Percentiles rank a stretch among this genome's conserved stretches.
phyloP scores from a whole-genome alignment of 2,888 invertebrate genomes.

The Athalia rosae region DNA sequence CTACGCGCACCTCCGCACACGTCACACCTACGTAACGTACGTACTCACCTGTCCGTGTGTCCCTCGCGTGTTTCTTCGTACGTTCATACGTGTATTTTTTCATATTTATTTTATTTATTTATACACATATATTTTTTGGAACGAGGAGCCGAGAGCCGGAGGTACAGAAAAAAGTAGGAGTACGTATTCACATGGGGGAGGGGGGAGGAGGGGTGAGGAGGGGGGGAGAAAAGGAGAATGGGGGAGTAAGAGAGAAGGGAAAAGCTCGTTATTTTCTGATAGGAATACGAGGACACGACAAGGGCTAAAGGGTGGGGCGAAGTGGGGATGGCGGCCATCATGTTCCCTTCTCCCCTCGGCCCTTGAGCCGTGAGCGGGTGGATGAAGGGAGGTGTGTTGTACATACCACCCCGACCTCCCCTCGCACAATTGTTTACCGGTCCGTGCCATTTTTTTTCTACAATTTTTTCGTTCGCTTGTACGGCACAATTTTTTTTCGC shows the following conservation, averaged over 20 bases:
- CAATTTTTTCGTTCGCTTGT: neutral
- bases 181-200: neutral
- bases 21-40: neutral
- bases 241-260: conserved; percentile 44
- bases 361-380: conserved; percentile 11
- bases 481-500: neutral
- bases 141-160: neutral
- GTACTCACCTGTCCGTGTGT: too few species aligned
- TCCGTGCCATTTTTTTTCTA: neutral
- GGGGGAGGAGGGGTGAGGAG: neutral
- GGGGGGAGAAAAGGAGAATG: neutral
- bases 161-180: neutral
- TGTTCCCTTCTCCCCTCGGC: conserved; percentile 24
- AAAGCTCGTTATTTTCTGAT: conserved; percentile 52
- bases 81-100: neutral
- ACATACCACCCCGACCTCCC: neutral
- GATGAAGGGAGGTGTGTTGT: neutral
- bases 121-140: too few species aligned
- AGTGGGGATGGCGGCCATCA: conserved; percentile 48
- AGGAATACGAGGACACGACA: conserved; percentile 45
- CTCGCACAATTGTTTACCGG: conserved; percentile 29
- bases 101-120: too few species aligned
- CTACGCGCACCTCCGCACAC: neutral
- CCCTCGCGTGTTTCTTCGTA: neutral
- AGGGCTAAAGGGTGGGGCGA: conserved; percentile 14